phyloP scores from a whole-genome alignment of 2,113 vertebrate species.

The Setophaga coronata region DNA sequence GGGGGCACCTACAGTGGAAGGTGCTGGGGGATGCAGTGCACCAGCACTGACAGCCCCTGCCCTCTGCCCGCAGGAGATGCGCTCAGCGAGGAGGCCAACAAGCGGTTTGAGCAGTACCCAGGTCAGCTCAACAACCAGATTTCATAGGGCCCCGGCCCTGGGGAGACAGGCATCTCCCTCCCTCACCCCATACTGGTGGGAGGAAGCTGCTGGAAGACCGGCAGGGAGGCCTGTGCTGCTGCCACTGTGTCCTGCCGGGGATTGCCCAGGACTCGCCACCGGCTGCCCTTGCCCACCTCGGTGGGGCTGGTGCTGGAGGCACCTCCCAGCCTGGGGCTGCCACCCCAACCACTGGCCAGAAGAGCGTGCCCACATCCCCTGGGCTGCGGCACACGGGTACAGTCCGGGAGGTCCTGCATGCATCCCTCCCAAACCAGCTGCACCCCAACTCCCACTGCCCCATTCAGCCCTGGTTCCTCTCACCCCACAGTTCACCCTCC shows the following conservation, averaged over 20 bases:
- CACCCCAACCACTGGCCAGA: constrained; percentile 24
- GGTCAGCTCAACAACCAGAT: constrained; percentile 96
- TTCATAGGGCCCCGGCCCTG: constrained; percentile 63
- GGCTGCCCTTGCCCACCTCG: not conserved
- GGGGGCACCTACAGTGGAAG: not conserved
- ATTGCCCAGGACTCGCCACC: not conserved
- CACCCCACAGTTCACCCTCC: not conserved
- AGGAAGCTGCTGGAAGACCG: not conserved
- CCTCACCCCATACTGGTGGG: accelerated
- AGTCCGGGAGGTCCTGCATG: not conserved
- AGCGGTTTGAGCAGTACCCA: constrained; percentile 90
- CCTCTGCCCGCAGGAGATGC: constrained; percentile 81
- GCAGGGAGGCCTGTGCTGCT: not conserved
- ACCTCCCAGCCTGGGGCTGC: not conserved
- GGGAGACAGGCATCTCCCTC: not conserved
- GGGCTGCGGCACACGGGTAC: not conserved
- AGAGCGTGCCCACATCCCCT: not conserved
- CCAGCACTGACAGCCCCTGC: accelerated
- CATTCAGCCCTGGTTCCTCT: not conserved
- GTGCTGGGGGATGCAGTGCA: accelerated
- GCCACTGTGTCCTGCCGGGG: not conserved
- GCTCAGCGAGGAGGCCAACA: constrained; percentile 93
- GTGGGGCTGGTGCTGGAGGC: not conserved
- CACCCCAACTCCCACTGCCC: not conserved
- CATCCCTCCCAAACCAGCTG: not conserved